Base-by-base conservation (phyloP, 2,888 invertebrate species). In the Nymphalis polychloros region DNA sequence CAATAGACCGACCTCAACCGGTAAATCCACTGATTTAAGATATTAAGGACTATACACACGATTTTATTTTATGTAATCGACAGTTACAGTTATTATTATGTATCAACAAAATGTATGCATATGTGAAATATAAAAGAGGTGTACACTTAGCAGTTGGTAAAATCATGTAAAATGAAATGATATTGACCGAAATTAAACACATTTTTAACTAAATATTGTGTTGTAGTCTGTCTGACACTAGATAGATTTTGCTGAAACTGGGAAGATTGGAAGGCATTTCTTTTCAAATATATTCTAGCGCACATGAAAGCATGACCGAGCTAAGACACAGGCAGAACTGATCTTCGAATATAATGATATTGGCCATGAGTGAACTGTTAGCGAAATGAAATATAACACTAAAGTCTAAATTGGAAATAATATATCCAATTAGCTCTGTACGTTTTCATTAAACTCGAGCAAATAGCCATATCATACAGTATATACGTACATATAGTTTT, bases 1-100 rank as follows among this genome's bases (percentile, higher is more conserved):
- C 68, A 71, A 69, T 69, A 19, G 50, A 35, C 27, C 19, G 68
- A 60, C 69, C 63, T 66, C 55, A 50, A 71, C 50, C 61, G 46
- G 63, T 55, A 55, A 55, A 55, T 31, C 31, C 27, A 17, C n/a
- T 55, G 27, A 55, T 55, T 64, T 49, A 41, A 55, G 19, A 35
- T 47, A 55, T 48, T 60, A 59, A 52, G 46, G 50, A 47, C 35
- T 60, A 20, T 50, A 47, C n/a, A 55, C 23, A n/a, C 17, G 48
- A 48, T 60, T 48, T 1, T 49, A n/a, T 48, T 8, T 60, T 6
- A 48, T 47, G 5, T 41, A 47, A 35, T 41, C 41, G 41, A 41
- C 20, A 10, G n/a, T 53, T 27, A 20, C 16, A 52, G 10, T 41
- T 19, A 20, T n/a, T 17, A 27, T 47, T 55, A 19, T 31, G 8